Evolutionary conservation across 2,888 invertebrate species (phyloP), one percentile per base, ranked within the genome.

Genomic region (Diaprepes abbreviatus): DNA sequence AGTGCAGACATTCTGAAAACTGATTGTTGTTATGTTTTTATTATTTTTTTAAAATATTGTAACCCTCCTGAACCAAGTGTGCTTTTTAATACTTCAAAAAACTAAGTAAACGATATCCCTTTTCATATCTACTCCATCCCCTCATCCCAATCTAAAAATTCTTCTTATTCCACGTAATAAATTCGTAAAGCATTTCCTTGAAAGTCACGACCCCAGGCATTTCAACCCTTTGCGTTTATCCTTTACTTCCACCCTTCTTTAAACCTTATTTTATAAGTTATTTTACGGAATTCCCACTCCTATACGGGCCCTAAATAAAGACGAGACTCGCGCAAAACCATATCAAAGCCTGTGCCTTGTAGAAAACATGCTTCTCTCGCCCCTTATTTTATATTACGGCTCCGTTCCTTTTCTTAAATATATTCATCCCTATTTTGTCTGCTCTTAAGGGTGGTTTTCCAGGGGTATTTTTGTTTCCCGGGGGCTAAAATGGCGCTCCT

Each of bases 391-490:
- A 69, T 68, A 68, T 63, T 48, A 57, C 38, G 17, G 50, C 58
- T 24, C 57, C 68, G 64, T 58, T 60, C 66, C 68, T 79, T 68
- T 68, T 62, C 72, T 66, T 69, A 66, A 66, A 72, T 31, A 45
- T 21, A 14, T 74, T 78, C 79, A 75, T 78, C 81, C 80, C 79
- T 81, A 79, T 75, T 72, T 65, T 50, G 74, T 70, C 62, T 71
- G 64, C 68, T 74, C 75, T 77, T 81, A 81, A 80, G 81, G 82
- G 76, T 74, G 77, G 79, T 79, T 81, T 81, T 81, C 79, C 78
- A 71, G 72, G 35, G 14, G 38, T 19, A 58, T 57, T 68, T 68
- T 68, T 68, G 68, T 52, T 31, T 40, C 45, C 75, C 9, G 50
- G 62, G 43, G 70, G 62, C 35, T 80, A 81, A 82, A 83, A 83